These are phyloP conservation scores for Catocala fraxini DNA, from an alignment of 2,888 invertebrate genomes.

Conservation along the genomic window DNA sequence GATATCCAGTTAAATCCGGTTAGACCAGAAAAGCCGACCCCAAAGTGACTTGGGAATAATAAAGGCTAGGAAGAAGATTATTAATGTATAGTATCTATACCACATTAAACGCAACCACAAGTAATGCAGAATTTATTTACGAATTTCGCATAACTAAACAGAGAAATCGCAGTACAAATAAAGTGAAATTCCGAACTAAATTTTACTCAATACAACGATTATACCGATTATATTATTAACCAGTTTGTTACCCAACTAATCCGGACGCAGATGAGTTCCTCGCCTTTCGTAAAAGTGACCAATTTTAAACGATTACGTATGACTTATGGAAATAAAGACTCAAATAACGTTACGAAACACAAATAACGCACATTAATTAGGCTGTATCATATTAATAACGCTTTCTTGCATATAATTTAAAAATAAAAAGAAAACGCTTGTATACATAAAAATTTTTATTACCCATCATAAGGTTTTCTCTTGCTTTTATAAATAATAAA, in stretches of 20 bases:
- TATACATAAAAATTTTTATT: conserved; percentile 5
- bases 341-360: conserved; percentile 51
- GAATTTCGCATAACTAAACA: conserved; percentile 30
- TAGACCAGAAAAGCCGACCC: too few relatives aligned
- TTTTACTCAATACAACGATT: conserved; percentile 55
- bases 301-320: conserved; percentile 54
- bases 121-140: conserved; percentile 14
- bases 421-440: conserved; percentile 25
- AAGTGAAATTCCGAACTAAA: conserved; percentile 66
- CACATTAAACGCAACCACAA: not conserved
- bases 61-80: too few relatives aligned
- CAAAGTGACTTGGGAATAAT: too few relatives aligned
- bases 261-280: conserved; percentile 53
- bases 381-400: conserved; percentile 27
- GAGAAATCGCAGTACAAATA: conserved; percentile 65
- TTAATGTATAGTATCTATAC: too few relatives aligned
- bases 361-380: conserved; percentile 44
- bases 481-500: conserved; percentile 33
- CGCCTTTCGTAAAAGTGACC: conserved; percentile 57
- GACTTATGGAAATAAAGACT: conserved; percentile 55
- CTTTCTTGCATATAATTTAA: conserved; percentile 33
- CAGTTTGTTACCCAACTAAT: conserved; percentile 72
- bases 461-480: not conserved
- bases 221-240: conserved; percentile 64
- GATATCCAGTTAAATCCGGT: too few relatives aligned